Conservation (phyloP, 2,888 invertebrate genomes). For the Agrilus cyanescens region DNA sequence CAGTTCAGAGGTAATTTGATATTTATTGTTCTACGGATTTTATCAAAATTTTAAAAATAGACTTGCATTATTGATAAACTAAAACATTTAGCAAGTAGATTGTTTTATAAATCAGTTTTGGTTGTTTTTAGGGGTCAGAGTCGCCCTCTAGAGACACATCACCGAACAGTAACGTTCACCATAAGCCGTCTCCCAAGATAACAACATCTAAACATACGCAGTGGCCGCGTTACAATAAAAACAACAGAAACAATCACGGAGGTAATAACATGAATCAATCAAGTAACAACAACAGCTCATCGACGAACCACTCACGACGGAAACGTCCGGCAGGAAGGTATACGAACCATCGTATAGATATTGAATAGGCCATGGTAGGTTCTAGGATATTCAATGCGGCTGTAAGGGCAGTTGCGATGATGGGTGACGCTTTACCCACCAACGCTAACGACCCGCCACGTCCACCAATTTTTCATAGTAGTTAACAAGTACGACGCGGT, state of each 20-base stretch:
- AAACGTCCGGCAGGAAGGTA: constrained; percentile 11
- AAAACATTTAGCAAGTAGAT: background rate
- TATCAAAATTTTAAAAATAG: background rate
- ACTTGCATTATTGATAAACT: no score
- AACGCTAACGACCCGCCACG: no score
- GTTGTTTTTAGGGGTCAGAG: constrained; percentile 29
- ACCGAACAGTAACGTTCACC: constrained; percentile 27
- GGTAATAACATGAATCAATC: constrained; percentile 15
- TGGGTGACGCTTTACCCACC: constrained; percentile 8
- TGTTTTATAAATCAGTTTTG: background rate
- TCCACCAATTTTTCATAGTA: no score
- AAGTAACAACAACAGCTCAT: constrained; percentile 9
- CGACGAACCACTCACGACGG: constrained; percentile 9
- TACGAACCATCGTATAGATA: constrained; percentile 13
- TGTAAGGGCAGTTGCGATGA: constrained; percentile 8
- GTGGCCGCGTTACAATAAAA: constrained; percentile 14
- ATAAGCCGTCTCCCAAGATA: constrained; percentile 17
- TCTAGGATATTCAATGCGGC: constrained; percentile 7
- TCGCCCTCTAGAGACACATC: constrained; percentile 33
- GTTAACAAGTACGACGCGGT: no score
- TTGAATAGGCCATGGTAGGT: constrained; percentile 10
- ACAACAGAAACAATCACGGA: constrained; percentile 15
- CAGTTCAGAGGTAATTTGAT: constrained; percentile 30
- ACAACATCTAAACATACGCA: constrained; percentile 10
- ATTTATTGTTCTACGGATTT: background rate